A percentile compares a stretch with the other conserved stretches of the same genome.
phyloP scores from a whole-genome alignment of 2,113 vertebrate genomes.

The Mus spicilegus region DNA sequence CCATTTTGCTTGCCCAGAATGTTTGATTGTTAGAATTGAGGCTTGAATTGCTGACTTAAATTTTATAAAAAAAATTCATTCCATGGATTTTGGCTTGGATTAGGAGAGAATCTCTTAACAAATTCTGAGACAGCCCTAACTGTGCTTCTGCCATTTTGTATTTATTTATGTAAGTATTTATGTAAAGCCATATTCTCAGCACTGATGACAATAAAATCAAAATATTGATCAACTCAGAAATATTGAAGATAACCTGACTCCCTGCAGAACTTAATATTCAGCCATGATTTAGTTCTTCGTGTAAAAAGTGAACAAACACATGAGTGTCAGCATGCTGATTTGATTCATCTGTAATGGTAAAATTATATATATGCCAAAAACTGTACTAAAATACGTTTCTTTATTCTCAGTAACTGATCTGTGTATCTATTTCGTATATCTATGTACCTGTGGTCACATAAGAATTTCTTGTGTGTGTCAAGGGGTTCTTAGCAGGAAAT shows the following conservation, averaged over 20 bases:
- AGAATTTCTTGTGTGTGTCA: not conserved
- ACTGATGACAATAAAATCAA: slow-evolving; percentile 1
- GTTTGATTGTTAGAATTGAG: not conserved
- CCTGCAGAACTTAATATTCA: not conserved
- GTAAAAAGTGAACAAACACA: not conserved
- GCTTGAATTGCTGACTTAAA: not conserved
- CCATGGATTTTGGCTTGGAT: not conserved
- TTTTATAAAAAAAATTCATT: not conserved
- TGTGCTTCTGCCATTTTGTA: not conserved
- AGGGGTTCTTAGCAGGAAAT: not conserved
- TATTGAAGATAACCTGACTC: not conserved
- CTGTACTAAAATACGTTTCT: not conserved
- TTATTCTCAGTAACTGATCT: not conserved
- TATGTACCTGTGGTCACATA: not conserved
- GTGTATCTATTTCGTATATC: not conserved
- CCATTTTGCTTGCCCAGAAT: not conserved
- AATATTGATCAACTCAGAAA: not conserved
- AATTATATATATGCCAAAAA: not conserved
- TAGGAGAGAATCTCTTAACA: not conserved
- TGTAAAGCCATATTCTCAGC: not conserved
- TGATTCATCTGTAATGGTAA: not conserved
- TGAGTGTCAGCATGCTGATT: not conserved
- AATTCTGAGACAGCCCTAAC: not conserved
- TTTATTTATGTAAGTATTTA: not conserved
- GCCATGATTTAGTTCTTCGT: not conserved